Percentiles rank a stretch among this genome's conserved stretches.
Evolutionary conservation across 1,140 invertebrate genomes (phyloP).

Genomic region (Platorchestia sp.): DNA sequence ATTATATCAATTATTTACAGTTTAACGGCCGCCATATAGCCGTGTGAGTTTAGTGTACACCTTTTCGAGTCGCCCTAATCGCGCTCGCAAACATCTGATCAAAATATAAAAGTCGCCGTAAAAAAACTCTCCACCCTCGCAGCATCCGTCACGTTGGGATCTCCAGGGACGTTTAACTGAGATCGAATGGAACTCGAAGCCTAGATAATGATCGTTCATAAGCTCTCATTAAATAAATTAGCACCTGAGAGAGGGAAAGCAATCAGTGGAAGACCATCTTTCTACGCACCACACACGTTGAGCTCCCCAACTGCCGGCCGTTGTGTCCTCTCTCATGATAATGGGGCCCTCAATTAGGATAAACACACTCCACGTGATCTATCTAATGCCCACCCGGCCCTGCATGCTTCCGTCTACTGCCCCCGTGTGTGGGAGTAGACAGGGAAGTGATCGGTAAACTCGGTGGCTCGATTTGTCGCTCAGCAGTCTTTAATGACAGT

Average conservation of each 20-base stretch:
- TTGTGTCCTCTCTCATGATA: not conserved
- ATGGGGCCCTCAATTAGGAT: not conserved
- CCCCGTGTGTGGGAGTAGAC: not conserved
- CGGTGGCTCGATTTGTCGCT: not conserved
- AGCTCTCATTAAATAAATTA: constrained; percentile 54
- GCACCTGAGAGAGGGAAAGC: constrained; percentile 26
- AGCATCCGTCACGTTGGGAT: constrained; percentile 3
- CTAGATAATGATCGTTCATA: constrained; percentile 9
- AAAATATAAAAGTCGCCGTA: not conserved
- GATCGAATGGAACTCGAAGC: constrained; percentile 1
- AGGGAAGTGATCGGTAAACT: not conserved
- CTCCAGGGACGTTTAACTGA: not conserved
- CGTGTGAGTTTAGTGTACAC: not conserved
- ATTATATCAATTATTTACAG: not conserved
- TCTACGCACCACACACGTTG: not conserved
- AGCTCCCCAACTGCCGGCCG: not conserved
- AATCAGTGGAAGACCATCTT: constrained; percentile 19
- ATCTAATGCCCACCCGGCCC: not conserved
- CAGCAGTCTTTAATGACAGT: no score
- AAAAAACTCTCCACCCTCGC: not conserved
- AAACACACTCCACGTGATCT: not conserved
- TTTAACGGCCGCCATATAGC: not conserved
- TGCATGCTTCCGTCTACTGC: not conserved
- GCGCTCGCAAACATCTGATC: no score
- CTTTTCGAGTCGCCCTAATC: not conserved